Percentiles rank a stretch among this genome's conserved stretches.
Evolutionary conservation across 2,797 vertebrate genomes (phyloP).

Genomic region (Sparidentex hasta): DNA sequence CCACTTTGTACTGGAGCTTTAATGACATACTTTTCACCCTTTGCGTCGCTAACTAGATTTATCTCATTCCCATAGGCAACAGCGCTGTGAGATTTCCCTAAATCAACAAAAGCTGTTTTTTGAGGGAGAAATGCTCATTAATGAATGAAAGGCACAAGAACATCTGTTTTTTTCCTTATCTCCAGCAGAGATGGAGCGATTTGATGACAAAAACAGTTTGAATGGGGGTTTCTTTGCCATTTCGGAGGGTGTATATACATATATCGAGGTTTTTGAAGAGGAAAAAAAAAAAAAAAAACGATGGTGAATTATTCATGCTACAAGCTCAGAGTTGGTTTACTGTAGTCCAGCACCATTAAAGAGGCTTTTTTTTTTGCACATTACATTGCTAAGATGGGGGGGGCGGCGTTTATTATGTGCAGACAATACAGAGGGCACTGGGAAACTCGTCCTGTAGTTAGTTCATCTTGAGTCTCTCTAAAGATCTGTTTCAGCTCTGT

Average conservation of each 20-base stretch:
- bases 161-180: conserved; percentile 69
- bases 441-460: conserved; percentile 64
- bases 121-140: conserved; percentile 75
- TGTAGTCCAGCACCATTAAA: conserved; percentile 45
- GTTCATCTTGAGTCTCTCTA: conserved; percentile 65
- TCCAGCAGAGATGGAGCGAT: conserved; percentile 71
- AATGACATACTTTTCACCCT: conserved; percentile 76
- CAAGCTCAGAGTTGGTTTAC: conserved; percentile 79
- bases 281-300: conserved; percentile 61
- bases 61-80: conserved; percentile 70
- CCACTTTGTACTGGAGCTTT: conserved; percentile 72
- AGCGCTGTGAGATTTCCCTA: conserved; percentile 65
- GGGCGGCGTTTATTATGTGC: conserved; percentile 44
- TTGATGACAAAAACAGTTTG: conserved; percentile 70
- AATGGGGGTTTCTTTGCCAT: conserved; percentile 48
- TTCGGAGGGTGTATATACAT: conserved; percentile 48
- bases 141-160: conserved; percentile 68
- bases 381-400: conserved; percentile 32
- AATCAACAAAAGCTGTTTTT: conserved; percentile 81
- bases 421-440: conserved; percentile 41
- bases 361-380: conserved; percentile 21
- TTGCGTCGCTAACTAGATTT: conserved; percentile 72
- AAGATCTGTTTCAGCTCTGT: conserved; percentile 73
- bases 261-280: conserved; percentile 28
- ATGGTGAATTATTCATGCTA: conserved; percentile 82